Conservation (phyloP, 2,888 invertebrate genomes). For the Hyposoter didymator region DNA sequence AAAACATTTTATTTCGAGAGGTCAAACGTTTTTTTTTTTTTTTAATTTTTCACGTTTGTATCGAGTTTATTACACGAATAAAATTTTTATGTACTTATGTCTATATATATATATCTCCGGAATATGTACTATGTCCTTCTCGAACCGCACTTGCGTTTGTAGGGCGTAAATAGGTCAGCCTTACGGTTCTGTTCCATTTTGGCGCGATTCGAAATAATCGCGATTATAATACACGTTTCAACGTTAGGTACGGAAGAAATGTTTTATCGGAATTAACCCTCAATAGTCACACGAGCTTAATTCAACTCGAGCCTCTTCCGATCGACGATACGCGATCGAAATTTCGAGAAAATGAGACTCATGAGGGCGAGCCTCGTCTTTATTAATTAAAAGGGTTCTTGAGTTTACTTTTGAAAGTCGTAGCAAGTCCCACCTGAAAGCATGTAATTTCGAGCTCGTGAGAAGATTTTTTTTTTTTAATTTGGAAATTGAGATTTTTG, state of each 20-base stretch:
- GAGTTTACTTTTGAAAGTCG: too few relatives aligned
- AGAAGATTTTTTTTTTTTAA: too few relatives aligned
- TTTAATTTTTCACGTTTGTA: neutral
- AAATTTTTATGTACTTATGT: conserved; percentile 41
- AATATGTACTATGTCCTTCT: conserved; percentile 72
- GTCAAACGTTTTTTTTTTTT: neutral
- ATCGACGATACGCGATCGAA: too few relatives aligned
- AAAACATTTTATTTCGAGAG: too few relatives aligned
- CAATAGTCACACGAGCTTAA: too few relatives aligned
- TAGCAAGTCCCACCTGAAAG: too few relatives aligned
- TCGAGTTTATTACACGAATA: conserved; percentile 30
- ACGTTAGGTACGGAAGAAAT: conserved; percentile 64
- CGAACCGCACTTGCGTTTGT: conserved; percentile 71
- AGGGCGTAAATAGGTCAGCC: conserved; percentile 75
- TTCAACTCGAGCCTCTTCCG: too few relatives aligned
- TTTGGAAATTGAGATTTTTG: too few relatives aligned
- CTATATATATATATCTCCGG: conserved; percentile 69
- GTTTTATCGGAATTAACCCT: conserved; percentile 36
- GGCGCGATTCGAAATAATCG: conserved; percentile 55
- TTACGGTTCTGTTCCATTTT: conserved; percentile 70
- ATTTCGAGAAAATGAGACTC: too few relatives aligned
- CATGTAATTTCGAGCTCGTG: too few relatives aligned
- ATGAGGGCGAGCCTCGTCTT: too few relatives aligned
- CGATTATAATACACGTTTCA: conserved; percentile 59
- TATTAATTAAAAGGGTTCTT: too few relatives aligned